Conservation (phyloP, 2,113 vertebrate species). For the Psilopsiagon aymara region DNA sequence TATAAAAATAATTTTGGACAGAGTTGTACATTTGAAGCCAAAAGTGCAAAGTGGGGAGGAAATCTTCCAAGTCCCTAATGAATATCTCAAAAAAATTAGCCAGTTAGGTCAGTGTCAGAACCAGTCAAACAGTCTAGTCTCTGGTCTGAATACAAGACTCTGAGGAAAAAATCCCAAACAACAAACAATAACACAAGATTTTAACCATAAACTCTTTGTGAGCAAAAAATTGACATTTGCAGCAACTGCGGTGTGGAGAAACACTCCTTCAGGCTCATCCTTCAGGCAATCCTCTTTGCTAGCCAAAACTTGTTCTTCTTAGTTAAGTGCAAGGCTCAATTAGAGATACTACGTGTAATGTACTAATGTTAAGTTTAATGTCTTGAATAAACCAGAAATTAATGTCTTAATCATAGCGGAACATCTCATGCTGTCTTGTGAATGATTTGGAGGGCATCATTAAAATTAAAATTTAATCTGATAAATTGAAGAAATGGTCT, state of each 20-base stretch:
- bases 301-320: background rate
- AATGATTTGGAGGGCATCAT: background rate
- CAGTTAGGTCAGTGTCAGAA: background rate
- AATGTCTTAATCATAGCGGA: constrained; percentile 2
- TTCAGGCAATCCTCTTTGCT: background rate
- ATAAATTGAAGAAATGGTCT: background rate
- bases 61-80: background rate
- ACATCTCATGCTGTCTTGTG: background rate
- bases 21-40: background rate
- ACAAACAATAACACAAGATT: background rate
- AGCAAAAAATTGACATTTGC: background rate
- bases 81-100: background rate
- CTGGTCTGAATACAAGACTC: background rate
- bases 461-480: constrained; percentile 43
- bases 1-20: background rate
- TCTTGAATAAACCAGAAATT: constrained; percentile 33
- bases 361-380: background rate
- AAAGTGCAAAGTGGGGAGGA: background rate
- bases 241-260: background rate
- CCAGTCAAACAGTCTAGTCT: background rate
- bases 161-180: no score
- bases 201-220: background rate
- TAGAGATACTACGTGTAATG: background rate
- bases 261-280: background rate
- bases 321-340: background rate